Percentiles rank a stretch among this genome's conserved stretches.
These are phyloP conservation scores for Sarcophaga carnaria DNA, from an alignment of 2,888 invertebrate species.

Conservation along the genomic window DNA sequence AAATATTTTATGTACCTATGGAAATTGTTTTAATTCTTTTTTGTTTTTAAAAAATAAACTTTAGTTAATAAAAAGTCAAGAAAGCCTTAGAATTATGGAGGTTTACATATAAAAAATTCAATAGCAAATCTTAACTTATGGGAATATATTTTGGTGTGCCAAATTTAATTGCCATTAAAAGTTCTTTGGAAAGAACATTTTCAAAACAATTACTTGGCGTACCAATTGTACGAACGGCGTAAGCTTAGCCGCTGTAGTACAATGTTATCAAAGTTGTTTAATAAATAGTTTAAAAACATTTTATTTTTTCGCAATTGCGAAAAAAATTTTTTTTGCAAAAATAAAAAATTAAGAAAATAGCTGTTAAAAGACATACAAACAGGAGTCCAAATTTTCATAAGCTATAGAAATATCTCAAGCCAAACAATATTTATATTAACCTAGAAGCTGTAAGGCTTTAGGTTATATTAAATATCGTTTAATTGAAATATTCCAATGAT, in stretches of 20 bases:
- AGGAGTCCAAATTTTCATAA: too few species aligned
- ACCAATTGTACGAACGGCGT: slow-evolving; percentile 79
- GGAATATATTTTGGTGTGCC: slow-evolving; percentile 50
- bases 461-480: too few species aligned
- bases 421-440: too few species aligned
- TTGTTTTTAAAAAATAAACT: slow-evolving; percentile 59
- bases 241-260: slow-evolving; percentile 77
- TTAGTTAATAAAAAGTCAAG: slow-evolving; percentile 46
- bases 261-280: slow-evolving; percentile 54
- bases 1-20: background rate
- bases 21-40: background rate
- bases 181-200: slow-evolving; percentile 17
- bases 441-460: too few species aligned
- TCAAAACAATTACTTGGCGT: slow-evolving; percentile 64
- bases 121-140: slow-evolving; percentile 52
- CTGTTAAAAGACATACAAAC: slow-evolving; percentile 10
- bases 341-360: slow-evolving; percentile 49
- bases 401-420: too few species aligned
- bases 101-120: slow-evolving; percentile 3
- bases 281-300: background rate
- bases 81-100: slow-evolving; percentile 53
- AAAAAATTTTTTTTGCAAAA: slow-evolving; percentile 44
- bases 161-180: slow-evolving; percentile 1
- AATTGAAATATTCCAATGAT: too few species aligned
- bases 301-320: slow-evolving; percentile 28